These are phyloP conservation scores for Machaerirhynchus nigripectus DNA, from an alignment of 2,113 vertebrate species.

Conservation along the genomic window DNA sequence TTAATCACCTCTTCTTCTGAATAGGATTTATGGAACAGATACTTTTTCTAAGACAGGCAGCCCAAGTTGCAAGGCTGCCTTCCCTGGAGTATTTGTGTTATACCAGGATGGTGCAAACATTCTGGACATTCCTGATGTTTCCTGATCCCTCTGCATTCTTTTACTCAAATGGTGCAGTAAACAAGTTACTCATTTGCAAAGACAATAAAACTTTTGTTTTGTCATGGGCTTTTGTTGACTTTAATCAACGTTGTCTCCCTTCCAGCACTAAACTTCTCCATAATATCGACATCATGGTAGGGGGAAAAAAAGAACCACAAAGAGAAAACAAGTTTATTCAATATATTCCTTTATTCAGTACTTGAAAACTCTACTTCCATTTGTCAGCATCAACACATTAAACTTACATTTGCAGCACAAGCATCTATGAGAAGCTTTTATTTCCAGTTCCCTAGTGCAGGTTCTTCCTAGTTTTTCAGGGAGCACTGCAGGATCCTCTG, in stretches of 20 bases:
- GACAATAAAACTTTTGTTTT: not conserved
- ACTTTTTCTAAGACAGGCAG: not conserved
- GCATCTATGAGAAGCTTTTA: not conserved
- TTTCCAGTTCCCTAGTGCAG: not conserved
- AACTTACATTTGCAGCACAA: not conserved
- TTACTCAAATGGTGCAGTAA: not conserved
- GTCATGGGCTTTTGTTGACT: not conserved
- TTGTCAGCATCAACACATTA: not conserved
- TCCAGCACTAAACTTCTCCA: not conserved
- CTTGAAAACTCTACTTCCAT: not conserved
- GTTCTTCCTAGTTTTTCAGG: not conserved
- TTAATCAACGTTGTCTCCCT: not conserved
- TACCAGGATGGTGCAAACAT: not conserved
- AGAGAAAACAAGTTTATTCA: not conserved
- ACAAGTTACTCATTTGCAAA: not conserved
- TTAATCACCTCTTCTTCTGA: not conserved
- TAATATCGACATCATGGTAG: accelerated
- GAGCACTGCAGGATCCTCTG: not conserved
- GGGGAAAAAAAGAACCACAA: not conserved
- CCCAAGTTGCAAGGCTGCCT: not conserved
- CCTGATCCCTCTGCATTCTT: not conserved
- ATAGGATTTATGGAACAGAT: not conserved
- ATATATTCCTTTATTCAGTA: not conserved
- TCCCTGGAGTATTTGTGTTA: not conserved
- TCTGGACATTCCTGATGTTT: not conserved